Conservation (phyloP, 2,888 invertebrate genomes). For the Pocota personata region DNA sequence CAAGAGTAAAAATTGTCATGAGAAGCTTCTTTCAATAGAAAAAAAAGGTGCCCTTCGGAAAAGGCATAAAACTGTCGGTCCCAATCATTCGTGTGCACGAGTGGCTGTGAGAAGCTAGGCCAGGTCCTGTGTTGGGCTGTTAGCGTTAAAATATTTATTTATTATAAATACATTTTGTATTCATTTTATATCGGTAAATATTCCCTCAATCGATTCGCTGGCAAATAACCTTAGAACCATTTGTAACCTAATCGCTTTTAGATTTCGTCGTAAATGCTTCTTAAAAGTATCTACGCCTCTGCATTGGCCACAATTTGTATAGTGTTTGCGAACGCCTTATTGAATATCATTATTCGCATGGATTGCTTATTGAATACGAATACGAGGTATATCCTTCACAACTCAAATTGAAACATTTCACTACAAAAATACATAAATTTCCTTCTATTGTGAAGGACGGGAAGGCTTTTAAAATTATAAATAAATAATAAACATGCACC, state of each 20-base stretch:
- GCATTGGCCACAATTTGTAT: slow-evolving; percentile 38
- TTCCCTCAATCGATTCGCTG: slow-evolving; percentile 14
- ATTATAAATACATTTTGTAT: neutral
- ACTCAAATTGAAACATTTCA: slow-evolving; percentile 63
- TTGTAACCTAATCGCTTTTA: slow-evolving; percentile 66
- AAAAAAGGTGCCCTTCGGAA: too few relatives aligned
- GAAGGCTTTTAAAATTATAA: slow-evolving; percentile 71
- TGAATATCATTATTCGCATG: slow-evolving; percentile 62
- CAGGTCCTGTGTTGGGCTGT: too few relatives aligned
- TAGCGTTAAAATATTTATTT: too few relatives aligned
- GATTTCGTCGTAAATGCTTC: slow-evolving; percentile 49
- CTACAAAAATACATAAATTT: slow-evolving; percentile 23
- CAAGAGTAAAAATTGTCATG: too few relatives aligned
- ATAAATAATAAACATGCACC: slow-evolving; percentile 73
- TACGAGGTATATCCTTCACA: slow-evolving; percentile 9
- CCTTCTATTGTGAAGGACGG: slow-evolving; percentile 21
- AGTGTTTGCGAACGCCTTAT: slow-evolving; percentile 52
- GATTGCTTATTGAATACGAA: slow-evolving; percentile 67
- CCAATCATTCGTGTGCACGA: too few relatives aligned
- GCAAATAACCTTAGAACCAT: slow-evolving; percentile 27
- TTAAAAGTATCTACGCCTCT: neutral
- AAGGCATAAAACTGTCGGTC: too few relatives aligned
- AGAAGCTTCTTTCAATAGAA: too few relatives aligned
- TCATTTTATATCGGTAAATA: slow-evolving; percentile 1
- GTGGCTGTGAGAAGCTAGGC: too few relatives aligned